phyloP scores from a whole-genome alignment of 2,888 invertebrate genomes.

The Rhagophthalmus giganteus region DNA sequence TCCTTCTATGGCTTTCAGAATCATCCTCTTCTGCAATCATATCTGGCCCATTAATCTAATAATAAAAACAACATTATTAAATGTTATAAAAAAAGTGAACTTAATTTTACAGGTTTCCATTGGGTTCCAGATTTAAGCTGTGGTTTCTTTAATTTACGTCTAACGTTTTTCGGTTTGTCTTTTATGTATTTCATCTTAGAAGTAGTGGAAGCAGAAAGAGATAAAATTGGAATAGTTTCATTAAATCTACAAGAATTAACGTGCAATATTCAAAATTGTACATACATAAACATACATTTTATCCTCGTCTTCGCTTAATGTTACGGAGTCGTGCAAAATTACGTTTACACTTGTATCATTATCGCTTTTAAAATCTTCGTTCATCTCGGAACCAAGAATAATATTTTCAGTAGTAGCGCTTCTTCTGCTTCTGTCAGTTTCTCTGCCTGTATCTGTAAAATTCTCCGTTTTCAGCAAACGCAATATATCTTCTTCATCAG shows the following conservation, averaged over 20 bases:
- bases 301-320: too few relatives aligned
- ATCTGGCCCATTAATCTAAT: slow-evolving; percentile 1
- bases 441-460: slow-evolving; percentile 30
- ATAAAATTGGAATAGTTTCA: slow-evolving; percentile 1
- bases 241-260: neutral
- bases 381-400: slow-evolving; percentile 2
- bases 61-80: neutral
- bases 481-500: slow-evolving; percentile 32
- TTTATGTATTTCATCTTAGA: slow-evolving; percentile 47
- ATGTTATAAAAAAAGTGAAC: neutral
- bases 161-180: slow-evolving; percentile 41
- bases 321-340: too few relatives aligned
- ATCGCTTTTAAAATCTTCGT: slow-evolving; percentile 7
- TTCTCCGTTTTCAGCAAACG: slow-evolving; percentile 36
- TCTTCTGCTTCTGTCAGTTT: neutral
- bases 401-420: slow-evolving; percentile 2
- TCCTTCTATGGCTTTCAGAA: slow-evolving; percentile 29
- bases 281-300: too few relatives aligned
- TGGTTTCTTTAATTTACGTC: slow-evolving; percentile 35
- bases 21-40: too few relatives aligned
- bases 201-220: too few relatives aligned
- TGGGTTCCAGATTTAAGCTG: slow-evolving; percentile 27
- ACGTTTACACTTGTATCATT: too few relatives aligned
- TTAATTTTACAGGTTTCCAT: slow-evolving; percentile 12
- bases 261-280: too few relatives aligned